Evolutionary conservation across 2,797 vertebrate genomes (phyloP), one percentile per base, ranked within the genome.

Genomic region (Ptychadena robeensis): DNA sequence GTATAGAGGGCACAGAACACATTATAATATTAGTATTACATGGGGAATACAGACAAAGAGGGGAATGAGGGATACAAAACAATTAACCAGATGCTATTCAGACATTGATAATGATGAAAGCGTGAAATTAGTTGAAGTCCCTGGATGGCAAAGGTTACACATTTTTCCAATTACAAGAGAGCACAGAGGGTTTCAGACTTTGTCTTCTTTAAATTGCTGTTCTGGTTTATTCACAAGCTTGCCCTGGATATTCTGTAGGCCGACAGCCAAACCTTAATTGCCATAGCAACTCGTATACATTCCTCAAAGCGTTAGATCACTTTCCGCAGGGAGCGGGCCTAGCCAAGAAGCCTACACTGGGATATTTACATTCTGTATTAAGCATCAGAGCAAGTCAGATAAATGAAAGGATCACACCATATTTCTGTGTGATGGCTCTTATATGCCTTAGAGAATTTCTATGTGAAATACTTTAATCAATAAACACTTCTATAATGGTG

Each of bases 251-350:
- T 89, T 90, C 88, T 87, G 89, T 82, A 87, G 76, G 85, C 87
- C 72, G 65, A 12, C 32, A 79, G 88, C 90, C 91, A 90, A 86
- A 86, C 86, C 87, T 88, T 88, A 82, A 90, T 92, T 91, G 90
- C 81, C 66, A 9, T 85, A 86, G 89, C 91, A 78, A 67, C 75
- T 30, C 3, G 4, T 78, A 78, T 88, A 84, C 92, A 91, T 92
- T 88, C 89, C 88, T 90, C 68, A 86, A 89, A 83, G 89, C 89
- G 91, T 93, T 91, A 95, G 92, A 86, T 95, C 93, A 94, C 87
- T 85, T 88, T 93, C 92, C 92, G 90, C 72, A 85, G 91, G 91
- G 94, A 90, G 86, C 59, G 75, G 86, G 83, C 87, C 89, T 90
- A 87, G 89, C 92, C 89, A 89, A 88, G 88, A 89, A 89, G 91